These are phyloP conservation scores for Drosophila prosaltans DNA, from an alignment of 1,140 invertebrate genomes.

Conservation along the genomic window DNA sequence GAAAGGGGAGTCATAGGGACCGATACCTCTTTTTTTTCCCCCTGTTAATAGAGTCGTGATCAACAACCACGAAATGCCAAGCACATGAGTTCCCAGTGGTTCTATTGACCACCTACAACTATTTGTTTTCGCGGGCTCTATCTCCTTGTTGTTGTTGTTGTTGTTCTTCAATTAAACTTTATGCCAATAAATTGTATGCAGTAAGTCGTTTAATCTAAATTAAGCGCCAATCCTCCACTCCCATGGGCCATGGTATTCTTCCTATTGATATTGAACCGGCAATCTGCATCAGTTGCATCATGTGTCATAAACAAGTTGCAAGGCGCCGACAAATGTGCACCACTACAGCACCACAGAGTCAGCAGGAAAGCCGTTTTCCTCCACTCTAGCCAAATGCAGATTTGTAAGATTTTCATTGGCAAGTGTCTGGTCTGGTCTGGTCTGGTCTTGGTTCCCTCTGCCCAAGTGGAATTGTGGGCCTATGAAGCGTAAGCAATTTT, in stretches of 20 bases:
- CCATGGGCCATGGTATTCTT: not conserved
- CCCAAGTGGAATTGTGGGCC: slow-evolving; percentile 28
- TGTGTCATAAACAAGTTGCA: slow-evolving; percentile 81
- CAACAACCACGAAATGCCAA: slow-evolving; percentile 59
- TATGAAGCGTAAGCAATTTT: slow-evolving; percentile 73
- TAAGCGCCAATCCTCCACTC: slow-evolving; percentile 55
- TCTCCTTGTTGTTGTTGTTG: slow-evolving; percentile 18
- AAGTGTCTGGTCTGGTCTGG: too few relatives aligned
- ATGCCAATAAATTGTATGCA: slow-evolving; percentile 79
- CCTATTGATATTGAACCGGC: slow-evolving; percentile 43
- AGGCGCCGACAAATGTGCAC: slow-evolving; percentile 63
- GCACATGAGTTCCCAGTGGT: slow-evolving; percentile 26
- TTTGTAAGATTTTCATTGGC: too few relatives aligned
- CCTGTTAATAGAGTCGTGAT: slow-evolving; percentile 74
- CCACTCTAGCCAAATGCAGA: too few relatives aligned
- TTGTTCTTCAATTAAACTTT: slow-evolving; percentile 76
- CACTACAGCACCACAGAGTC: too few relatives aligned
- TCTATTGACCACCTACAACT: slow-evolving; percentile 74
- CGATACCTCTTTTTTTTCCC: not conserved
- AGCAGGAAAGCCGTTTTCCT: too few relatives aligned
- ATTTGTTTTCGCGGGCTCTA: slow-evolving; percentile 42
- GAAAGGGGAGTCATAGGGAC: not conserved
- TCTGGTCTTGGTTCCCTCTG: too few relatives aligned
- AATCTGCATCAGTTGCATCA: slow-evolving; percentile 74
- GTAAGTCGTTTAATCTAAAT: slow-evolving; percentile 80